Conservation (phyloP, 1,140 invertebrate species). For the Drosophila lowei region DNA sequence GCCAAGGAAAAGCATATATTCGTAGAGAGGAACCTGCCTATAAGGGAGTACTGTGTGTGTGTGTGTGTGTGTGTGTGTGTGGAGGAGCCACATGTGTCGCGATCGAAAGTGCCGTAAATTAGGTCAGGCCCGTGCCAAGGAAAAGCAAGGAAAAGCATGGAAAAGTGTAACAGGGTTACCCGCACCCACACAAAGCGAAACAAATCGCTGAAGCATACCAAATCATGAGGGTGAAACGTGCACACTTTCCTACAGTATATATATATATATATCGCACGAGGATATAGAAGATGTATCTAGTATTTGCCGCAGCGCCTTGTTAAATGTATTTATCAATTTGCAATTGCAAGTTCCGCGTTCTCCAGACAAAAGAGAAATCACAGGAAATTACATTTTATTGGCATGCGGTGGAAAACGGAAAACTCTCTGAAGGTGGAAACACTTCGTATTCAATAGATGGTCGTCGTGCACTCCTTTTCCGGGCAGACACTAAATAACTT, state of each 20-base stretch:
- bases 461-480: too few relatives aligned
- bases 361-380: slow-evolving; percentile 71
- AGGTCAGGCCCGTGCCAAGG: slow-evolving; percentile 50
- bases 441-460: too few relatives aligned
- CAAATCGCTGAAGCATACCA: slow-evolving; percentile 68
- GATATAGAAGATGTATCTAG: slow-evolving; percentile 13
- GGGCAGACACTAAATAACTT: too few relatives aligned
- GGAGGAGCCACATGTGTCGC: slow-evolving; percentile 72
- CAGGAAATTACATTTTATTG: slow-evolving; percentile 74
- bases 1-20: slow-evolving; percentile 45
- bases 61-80: too few relatives aligned
- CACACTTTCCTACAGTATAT: slow-evolving; percentile 35
- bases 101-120: slow-evolving; percentile 77
- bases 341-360: slow-evolving; percentile 50
- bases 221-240: slow-evolving; percentile 65
- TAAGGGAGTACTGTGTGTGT: slow-evolving; percentile 1
- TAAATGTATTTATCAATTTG: slow-evolving; percentile 80
- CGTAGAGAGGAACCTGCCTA: slow-evolving; percentile 47
- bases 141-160: slow-evolving; percentile 27
- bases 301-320: slow-evolving; percentile 48
- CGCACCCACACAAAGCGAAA: slow-evolving; percentile 50
- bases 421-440: too few relatives aligned
- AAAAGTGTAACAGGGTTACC: slow-evolving; percentile 33
- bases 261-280: slow-evolving; percentile 19
- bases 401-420: slow-evolving; percentile 20